A percentile compares a stretch with the other conserved stretches of the same genome.
These are phyloP conservation scores for Leucoptera coffeella DNA, from an alignment of 2,888 invertebrate genomes.

Conservation along the genomic window DNA sequence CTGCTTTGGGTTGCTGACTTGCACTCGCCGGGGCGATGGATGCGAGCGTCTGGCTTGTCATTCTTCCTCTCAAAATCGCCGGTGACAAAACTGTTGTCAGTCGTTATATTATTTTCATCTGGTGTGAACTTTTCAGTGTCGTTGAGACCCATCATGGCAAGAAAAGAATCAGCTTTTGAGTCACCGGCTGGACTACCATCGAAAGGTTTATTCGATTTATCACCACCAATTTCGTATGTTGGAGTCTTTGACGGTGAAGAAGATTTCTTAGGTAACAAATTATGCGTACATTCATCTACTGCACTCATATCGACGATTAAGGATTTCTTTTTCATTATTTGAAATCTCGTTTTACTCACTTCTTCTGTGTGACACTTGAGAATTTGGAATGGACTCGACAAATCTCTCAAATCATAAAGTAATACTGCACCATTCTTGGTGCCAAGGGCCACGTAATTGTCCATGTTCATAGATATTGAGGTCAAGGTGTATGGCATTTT, in stretches of 20 bases:
- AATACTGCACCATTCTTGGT: constrained; percentile 47
- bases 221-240: constrained; percentile 31
- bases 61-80: constrained; percentile 19
- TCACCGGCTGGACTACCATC: constrained; percentile 17
- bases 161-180: constrained; percentile 36
- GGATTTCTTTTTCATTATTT: constrained; percentile 24
- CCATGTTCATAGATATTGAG: constrained; percentile 30
- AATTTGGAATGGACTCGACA: constrained; percentile 34
- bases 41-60: too few species aligned
- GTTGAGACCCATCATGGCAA: constrained; percentile 35
- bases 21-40: too few species aligned
- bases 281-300: constrained; percentile 28
- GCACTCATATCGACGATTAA: constrained; percentile 27
- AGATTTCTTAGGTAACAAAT: constrained; percentile 14
- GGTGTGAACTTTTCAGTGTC: too few species aligned
- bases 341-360: constrained; percentile 39
- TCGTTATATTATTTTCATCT: constrained; percentile 20
- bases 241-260: constrained; percentile 18
- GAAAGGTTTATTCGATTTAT: constrained; percentile 19
- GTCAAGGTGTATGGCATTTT: constrained; percentile 30
- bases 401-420: constrained; percentile 51
- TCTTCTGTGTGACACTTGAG: constrained; percentile 44
- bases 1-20: too few species aligned
- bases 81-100: constrained; percentile 20
- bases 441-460: constrained; percentile 47